Evolutionary conservation across 2,888 invertebrate species (phyloP).

Genomic region (Tetramorium bicarinatum): DNA sequence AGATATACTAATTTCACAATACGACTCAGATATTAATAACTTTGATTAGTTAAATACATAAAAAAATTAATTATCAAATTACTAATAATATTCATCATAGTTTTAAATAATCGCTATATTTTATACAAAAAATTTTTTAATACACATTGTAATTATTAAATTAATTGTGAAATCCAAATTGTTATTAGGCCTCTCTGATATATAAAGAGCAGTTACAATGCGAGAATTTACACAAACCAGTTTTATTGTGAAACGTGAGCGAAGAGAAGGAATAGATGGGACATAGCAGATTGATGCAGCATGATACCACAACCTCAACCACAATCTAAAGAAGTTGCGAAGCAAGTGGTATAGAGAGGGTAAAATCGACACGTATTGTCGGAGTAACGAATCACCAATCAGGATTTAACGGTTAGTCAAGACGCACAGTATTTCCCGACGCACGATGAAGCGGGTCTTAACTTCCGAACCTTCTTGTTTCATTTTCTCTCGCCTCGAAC

Average conservation of each 20-base stretch:
- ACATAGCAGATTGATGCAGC: slow-evolving; percentile 34
- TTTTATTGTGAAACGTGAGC: slow-evolving; percentile 38
- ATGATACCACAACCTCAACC: slow-evolving; percentile 25
- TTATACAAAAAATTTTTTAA: neutral
- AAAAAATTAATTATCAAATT: neutral
- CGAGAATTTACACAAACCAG: slow-evolving; percentile 7
- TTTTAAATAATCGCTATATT: neutral
- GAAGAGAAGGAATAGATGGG: slow-evolving; percentile 9
- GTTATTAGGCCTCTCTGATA: neutral
- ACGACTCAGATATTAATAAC: neutral
- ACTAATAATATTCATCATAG: neutral
- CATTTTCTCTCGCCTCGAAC: neutral
- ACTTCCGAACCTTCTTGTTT: slow-evolving; percentile 20
- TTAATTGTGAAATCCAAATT: neutral
- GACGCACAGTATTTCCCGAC: slow-evolving; percentile 4
- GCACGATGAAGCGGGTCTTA: neutral
- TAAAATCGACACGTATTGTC: slow-evolving; percentile 46
- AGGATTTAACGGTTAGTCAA: slow-evolving; percentile 47
- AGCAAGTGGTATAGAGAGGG: neutral
- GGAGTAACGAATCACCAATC: slow-evolving; percentile 50
- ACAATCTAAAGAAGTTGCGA: slow-evolving; percentile 14
- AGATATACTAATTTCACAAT: neutral
- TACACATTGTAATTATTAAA: neutral
- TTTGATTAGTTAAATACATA: neutral
- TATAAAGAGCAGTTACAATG: neutral